Evolutionary conservation across 1,140 invertebrate genomes (phyloP).

Genomic region (Nixonia krombeini): DNA sequence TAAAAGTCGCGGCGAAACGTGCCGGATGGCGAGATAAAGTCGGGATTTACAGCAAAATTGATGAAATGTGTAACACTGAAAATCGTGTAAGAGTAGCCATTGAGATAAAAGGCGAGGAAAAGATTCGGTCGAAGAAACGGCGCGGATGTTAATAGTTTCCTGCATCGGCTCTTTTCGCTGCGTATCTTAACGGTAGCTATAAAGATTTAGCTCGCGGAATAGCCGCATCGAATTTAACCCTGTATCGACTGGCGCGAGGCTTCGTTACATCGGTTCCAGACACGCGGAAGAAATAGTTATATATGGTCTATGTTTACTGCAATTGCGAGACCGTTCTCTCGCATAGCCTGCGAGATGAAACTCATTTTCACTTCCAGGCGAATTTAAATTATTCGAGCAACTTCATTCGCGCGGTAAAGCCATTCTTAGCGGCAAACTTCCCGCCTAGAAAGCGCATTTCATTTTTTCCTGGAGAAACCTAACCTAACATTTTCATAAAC

Average conservation of each 20-base stretch:
- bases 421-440: too few relatives aligned
- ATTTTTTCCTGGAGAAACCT: too few relatives aligned
- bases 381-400: background rate
- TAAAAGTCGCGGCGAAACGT: too few relatives aligned
- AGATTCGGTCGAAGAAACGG: conserved; percentile 12
- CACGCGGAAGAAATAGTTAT: conserved; percentile 1
- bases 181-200: conserved; percentile 30
- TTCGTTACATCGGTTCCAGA: conserved; percentile 5
- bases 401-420: too few relatives aligned
- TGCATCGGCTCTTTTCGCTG: conserved; percentile 28
- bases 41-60: background rate
- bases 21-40: too few relatives aligned
- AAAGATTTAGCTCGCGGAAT: conserved; percentile 25
- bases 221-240: conserved; percentile 17
- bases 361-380: background rate
- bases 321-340: conserved; percentile 5
- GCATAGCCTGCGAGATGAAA: background rate
- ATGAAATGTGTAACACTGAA: background rate
- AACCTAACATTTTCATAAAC: too few relatives aligned
- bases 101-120: conserved; percentile 24
- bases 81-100: conserved; percentile 4
- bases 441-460: too few relatives aligned
- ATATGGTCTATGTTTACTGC: conserved; percentile 4
- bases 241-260: conserved; percentile 5
- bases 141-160: conserved; percentile 22